Conservation (phyloP, 37 sponge, comb jelly and placozoan genomes). For the Oscarella lobularis region DNA sequence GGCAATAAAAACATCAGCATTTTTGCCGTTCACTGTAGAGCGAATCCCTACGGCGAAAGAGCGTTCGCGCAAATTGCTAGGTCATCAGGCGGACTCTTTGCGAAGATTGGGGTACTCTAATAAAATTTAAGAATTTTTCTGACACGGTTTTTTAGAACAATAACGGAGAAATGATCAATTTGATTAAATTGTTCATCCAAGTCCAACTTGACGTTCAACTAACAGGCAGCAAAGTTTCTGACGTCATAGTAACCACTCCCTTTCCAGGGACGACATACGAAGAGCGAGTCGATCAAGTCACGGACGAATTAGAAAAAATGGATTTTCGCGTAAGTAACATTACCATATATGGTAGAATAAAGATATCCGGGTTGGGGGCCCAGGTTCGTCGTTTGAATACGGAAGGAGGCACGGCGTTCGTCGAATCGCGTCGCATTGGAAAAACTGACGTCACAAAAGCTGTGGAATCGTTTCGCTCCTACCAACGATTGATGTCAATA, state of each 20-base stretch:
- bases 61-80: background rate
- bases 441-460: background rate
- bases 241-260: background rate
- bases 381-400: background rate
- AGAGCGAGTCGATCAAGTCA: background rate
- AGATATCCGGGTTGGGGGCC: no score
- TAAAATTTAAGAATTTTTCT: background rate
- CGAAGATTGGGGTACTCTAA: background rate
- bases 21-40: background rate
- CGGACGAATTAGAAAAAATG: background rate
- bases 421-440: background rate
- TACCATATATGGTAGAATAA: no score
- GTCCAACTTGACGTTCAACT: background rate
- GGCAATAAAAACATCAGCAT: background rate
- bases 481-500: background rate
- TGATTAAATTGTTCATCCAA: background rate
- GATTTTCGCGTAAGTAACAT: background rate
- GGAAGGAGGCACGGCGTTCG: background rate
- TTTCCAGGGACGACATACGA: background rate
- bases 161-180: background rate
- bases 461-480: background rate
- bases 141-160: background rate
- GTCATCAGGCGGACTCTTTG: background rate
- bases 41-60: background rate
- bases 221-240: background rate